A percentile compares a stretch with the other conserved stretches of the same genome.
These are phyloP conservation scores for Ramphastos sulfuratus DNA, from an alignment of 2,113 vertebrate genomes.

Conservation along the genomic window DNA sequence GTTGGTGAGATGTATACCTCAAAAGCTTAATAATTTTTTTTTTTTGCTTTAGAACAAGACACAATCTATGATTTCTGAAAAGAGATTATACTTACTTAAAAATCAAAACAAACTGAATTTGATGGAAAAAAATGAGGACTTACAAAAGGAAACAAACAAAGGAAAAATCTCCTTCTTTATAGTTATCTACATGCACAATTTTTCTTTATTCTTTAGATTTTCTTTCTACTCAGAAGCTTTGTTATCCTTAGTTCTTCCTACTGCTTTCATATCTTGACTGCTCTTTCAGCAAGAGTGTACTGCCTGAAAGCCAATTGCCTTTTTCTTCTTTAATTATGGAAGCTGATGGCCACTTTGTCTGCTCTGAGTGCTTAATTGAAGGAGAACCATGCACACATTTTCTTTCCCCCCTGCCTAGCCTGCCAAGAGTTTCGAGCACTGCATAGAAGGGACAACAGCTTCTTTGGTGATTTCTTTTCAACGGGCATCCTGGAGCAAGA, in stretches of 20 bases:
- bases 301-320: constrained; percentile 31
- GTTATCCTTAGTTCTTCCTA: constrained; percentile 31
- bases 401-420: constrained; percentile 10
- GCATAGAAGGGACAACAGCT: neutral
- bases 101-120: neutral
- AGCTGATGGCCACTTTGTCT: constrained; percentile 50
- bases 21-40: neutral
- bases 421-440: constrained; percentile 6
- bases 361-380: constrained; percentile 26
- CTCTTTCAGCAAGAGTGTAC: constrained; percentile 51
- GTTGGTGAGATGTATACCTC: neutral
- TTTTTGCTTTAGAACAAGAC: neutral
- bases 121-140: neutral
- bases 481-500: neutral
- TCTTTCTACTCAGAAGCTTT: neutral
- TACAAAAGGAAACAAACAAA: neutral
- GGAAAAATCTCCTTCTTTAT: neutral
- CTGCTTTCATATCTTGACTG: constrained; percentile 27
- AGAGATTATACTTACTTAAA: neutral
- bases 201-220: neutral
- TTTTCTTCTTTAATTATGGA: constrained; percentile 55
- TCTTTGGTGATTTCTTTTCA: constrained; percentile 23
- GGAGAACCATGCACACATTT: neutral
- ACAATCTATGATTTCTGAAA: neutral
- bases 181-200: neutral